Evolutionary conservation across 2,888 invertebrate genomes (phyloP), one percentile per base, ranked within the genome.

Genomic region (Archips xylosteana): DNA sequence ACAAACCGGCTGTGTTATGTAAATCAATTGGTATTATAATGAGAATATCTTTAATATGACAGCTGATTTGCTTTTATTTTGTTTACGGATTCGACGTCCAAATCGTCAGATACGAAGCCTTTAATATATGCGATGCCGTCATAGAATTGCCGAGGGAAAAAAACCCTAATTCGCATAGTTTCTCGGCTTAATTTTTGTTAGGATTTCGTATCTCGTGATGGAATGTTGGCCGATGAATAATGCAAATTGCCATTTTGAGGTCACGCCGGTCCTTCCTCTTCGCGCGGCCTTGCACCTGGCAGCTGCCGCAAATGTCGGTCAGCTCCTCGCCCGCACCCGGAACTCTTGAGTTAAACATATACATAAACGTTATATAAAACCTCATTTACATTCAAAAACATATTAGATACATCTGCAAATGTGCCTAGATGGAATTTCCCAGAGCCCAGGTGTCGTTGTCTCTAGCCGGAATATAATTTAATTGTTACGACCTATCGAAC

Each of bases 1-100:
- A 86, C 83, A 85, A 87, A 84, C 86, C 86, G 81, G 75, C 61
- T 57, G 54, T 47, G 63, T 66, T 85, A 87, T 86, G 85, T 80
- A 83, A 87, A 87, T 82, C 72, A 47, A 23, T 51, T 3, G 61
- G 57, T 42, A 69, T 42, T 51, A 61, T 61, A 69, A 61, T 69
- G 42, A 65, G 69, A 65, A 69, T 51, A 74, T 51, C 64, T 60
- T 42, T 60, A 59, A 64, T 60, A 59, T 64, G 64, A 64, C 83
- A 86, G 86, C 85, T 87, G 87, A 85, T 84, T 73, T 60, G 68
- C 63, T 72, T 72, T 72, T 57, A 68, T 72, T 73, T 63, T 64
- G 63, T 69, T 69, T 64, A 59, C 49, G 66, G 45, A 67, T 66
- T 36, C 23, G 49, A 39, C 49, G 34, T 74, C 8, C 34, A 60